Conservation (phyloP, 1,140 invertebrate genomes). For the Macrosteles quadrilineatus region DNA sequence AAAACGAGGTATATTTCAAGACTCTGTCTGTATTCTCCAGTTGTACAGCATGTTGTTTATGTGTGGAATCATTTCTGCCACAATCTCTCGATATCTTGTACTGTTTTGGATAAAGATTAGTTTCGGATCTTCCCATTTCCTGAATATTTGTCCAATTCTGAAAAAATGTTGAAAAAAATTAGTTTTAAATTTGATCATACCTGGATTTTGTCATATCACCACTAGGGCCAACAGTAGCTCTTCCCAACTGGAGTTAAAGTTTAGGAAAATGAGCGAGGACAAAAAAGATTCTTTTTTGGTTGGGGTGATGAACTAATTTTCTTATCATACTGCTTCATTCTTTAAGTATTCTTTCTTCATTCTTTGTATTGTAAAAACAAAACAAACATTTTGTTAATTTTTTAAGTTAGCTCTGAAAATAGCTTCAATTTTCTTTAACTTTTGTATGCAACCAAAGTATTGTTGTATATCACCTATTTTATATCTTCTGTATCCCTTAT, state of each 20-base stretch:
- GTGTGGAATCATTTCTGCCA: slow-evolving; percentile 16
- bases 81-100: slow-evolving; percentile 9
- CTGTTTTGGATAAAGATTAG: slow-evolving; percentile 8
- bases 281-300: background rate
- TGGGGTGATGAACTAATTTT: background rate
- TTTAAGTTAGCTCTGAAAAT: too few species aligned
- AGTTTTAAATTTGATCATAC: background rate
- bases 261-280: background rate
- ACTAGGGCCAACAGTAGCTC: background rate
- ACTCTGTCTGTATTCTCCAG: background rate
- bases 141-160: slow-evolving; percentile 10
- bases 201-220: background rate
- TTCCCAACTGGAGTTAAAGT: background rate
- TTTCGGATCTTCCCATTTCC: background rate
- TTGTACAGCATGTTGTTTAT: slow-evolving; percentile 6
- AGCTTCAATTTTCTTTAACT: too few species aligned
- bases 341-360: too few species aligned
- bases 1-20: too few species aligned
- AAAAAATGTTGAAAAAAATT: background rate
- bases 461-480: too few species aligned
- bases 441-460: too few species aligned
- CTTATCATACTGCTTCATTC: background rate
- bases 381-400: too few species aligned
- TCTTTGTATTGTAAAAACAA: too few species aligned
- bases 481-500: too few species aligned